Percentiles rank a stretch among this genome's conserved stretches.
Evolutionary conservation across 2,113 vertebrate genomes (phyloP).

Genomic region (Eclectus roratus): DNA sequence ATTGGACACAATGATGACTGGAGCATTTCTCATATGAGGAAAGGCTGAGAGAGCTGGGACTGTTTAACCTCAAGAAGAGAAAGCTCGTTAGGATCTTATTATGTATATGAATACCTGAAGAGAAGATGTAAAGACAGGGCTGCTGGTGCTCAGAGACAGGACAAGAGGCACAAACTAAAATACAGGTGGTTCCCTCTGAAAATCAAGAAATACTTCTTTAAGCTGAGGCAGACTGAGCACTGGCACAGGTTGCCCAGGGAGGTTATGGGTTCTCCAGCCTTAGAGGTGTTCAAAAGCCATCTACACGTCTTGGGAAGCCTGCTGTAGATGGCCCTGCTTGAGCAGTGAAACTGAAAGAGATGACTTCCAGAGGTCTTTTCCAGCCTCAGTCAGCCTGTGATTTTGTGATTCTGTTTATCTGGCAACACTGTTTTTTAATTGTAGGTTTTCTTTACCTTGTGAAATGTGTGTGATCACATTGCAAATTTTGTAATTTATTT

Average conservation of each 20-base stretch:
- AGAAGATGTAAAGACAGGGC: not conserved
- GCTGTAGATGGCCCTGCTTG: accelerated
- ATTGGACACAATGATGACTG: too few relatives aligned
- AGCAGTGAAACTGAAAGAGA: not conserved
- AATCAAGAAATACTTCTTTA: not conserved
- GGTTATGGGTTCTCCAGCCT: accelerated
- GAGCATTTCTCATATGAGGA: not conserved
- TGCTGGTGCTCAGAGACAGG: accelerated
- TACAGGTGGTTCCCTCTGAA: not conserved
- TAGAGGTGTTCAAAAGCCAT: not conserved
- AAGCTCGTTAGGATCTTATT: accelerated
- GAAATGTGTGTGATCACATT: not conserved
- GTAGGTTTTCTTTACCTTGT: not conserved
- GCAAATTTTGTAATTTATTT: not conserved
- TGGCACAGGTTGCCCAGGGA: not conserved
- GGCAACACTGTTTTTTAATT: not conserved
- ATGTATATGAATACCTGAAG: not conserved
- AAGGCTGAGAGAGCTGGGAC: not conserved
- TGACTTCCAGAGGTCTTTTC: not conserved
- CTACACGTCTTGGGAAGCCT: not conserved
- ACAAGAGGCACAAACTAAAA: not conserved
- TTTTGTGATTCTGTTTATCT: not conserved
- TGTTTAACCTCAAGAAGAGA: not conserved
- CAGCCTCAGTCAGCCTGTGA: not conserved
- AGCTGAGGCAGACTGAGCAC: not conserved